Evolutionary conservation across 2,797 vertebrate genomes (phyloP).

Genomic region (Takifugu rubripes): DNA sequence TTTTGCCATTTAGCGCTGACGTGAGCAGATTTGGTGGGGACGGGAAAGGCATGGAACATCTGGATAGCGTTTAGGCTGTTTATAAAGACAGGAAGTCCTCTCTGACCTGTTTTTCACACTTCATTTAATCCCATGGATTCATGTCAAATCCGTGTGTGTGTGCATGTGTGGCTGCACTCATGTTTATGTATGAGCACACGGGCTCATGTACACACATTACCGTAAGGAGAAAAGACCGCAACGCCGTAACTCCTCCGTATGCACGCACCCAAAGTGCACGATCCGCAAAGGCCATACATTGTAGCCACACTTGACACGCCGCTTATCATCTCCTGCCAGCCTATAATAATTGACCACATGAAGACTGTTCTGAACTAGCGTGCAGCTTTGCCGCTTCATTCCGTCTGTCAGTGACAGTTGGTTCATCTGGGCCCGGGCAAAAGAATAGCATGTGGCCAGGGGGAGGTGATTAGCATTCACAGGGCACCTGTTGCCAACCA

Average conservation of each 20-base stretch:
- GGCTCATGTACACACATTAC: constrained; percentile 19
- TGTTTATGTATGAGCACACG: constrained; percentile 20
- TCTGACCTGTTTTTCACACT: constrained; percentile 74
- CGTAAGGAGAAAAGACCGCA: constrained; percentile 23
- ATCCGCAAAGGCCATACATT: constrained; percentile 40
- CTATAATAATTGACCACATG: constrained; percentile 61
- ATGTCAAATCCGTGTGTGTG: constrained; percentile 53
- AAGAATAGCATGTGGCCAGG: constrained; percentile 61
- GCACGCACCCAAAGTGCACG: constrained; percentile 4
- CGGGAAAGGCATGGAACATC: constrained; percentile 65
- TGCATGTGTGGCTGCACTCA: constrained; percentile 8
- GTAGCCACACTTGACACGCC: constrained; percentile 58
- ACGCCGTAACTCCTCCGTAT: constrained; percentile 27
- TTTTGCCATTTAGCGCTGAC: constrained; percentile 70
- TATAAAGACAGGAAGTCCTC: constrained; percentile 73
- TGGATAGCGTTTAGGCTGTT: constrained; percentile 69
- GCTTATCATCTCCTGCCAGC: constrained; percentile 49
- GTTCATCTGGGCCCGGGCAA: constrained; percentile 59
- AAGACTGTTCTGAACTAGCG: constrained; percentile 48
- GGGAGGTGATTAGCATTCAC: constrained; percentile 74
- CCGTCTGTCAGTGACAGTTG: constrained; percentile 66
- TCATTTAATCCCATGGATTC: constrained; percentile 71
- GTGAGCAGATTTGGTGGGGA: constrained; percentile 61
- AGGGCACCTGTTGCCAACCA: constrained; percentile 79
- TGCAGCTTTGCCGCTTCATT: constrained; percentile 34